Conservation (phyloP, 2,888 invertebrate genomes). For the Spodoptera littoralis region DNA sequence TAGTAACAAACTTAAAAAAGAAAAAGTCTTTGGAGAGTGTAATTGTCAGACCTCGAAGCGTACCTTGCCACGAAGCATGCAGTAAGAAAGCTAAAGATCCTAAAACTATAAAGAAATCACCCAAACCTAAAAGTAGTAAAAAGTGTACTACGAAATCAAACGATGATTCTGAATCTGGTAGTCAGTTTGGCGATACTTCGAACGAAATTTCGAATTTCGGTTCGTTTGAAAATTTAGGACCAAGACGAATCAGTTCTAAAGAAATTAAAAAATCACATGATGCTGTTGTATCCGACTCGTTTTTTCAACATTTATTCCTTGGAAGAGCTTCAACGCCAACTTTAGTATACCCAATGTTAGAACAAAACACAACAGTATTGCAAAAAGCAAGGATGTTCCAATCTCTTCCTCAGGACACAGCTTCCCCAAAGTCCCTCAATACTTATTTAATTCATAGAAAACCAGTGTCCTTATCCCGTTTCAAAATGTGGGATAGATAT, state of each 20-base stretch:
- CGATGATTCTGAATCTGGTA: constrained; percentile 69
- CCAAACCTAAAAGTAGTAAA: constrained; percentile 66
- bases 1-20: constrained; percentile 80
- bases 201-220: constrained; percentile 71
- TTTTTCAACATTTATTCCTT: constrained; percentile 92
- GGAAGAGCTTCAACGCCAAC: constrained; percentile 76
- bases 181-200: constrained; percentile 83
- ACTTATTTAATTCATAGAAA: constrained; percentile 91
- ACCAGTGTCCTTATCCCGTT: constrained; percentile 92
- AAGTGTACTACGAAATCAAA: constrained; percentile 59
- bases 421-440: constrained; percentile 89
- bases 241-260: constrained; percentile 69
- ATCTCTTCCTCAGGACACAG: constrained; percentile 79
- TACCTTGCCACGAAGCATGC: constrained; percentile 77
- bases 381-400: constrained; percentile 92
- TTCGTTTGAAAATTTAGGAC: constrained; percentile 67
- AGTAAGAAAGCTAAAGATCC: constrained; percentile 77
- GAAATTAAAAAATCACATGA: constrained; percentile 89
- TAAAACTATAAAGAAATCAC: constrained; percentile 66
- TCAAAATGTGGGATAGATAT: constrained; percentile 90
- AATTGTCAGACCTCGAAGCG: constrained; percentile 72
- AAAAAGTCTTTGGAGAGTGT: constrained; percentile 78
- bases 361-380: constrained; percentile 89
- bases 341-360: constrained; percentile 65
- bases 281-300: constrained; percentile 89